Evolutionary conservation across 2,888 invertebrate genomes (phyloP), one percentile per base, ranked within the genome.

Genomic region (Sycophila texana): DNA sequence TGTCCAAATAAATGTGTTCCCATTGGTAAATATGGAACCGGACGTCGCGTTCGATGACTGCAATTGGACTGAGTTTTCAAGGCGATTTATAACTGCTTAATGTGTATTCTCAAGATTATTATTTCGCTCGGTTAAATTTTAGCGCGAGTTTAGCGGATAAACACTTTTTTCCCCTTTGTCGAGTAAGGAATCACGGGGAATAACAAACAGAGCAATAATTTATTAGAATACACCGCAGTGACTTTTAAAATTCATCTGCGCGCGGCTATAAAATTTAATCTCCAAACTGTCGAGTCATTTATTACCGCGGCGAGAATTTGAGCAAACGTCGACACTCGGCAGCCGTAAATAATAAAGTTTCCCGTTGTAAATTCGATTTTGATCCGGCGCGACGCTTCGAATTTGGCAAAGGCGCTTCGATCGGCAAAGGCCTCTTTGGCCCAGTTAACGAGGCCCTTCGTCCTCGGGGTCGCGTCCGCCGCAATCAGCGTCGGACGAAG

Each of bases 391-490:
- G 39, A 39, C 39, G 10, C 10, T 10, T 39, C 39, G 39, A 0
- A 10, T 60, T 26, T 60, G 60, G 60, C 60, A 60, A 13, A 60
- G 22, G 7, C 60, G 22, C 13, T 7, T n/a, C 57, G 20, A 4
- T 26, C 26, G 12, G n/a, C n/a, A n/a, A n/a, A 4, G 26, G 26
- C 55, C 18, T 55, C 30, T 26, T 14, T 60, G 60, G 13, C 60
- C 60, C 60, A 60, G 26, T 60, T 60, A 13, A 3, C 60, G 60
- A 14, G 61, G 22, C 79, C 74, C 74, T 74, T 75, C 74, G 65
- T 61, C 26, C 13, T 7, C 16, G 22, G 26, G n/a, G 30, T 7
- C 14, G 13, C 26, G 10, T 39, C 39, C 39, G 10, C 16, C 14
- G n/a, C 18, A 58, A 58, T 30, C 16, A 2, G 26, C 26, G 26